phyloP scores from a whole-genome alignment of 1,140 invertebrate genomes.

The Lepidurus arcticus region DNA sequence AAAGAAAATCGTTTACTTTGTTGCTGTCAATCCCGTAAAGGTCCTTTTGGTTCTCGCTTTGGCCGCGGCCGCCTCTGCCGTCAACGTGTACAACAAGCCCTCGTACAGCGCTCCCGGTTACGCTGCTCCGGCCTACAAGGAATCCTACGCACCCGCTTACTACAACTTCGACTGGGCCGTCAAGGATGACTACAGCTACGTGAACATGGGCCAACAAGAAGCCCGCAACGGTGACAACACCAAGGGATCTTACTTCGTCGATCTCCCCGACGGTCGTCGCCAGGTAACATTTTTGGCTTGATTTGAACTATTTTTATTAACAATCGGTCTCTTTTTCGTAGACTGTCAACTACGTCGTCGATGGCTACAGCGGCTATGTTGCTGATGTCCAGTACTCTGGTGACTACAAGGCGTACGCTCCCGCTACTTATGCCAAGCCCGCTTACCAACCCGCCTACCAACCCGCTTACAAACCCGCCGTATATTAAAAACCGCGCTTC shows the following conservation, averaged over 20 bases:
- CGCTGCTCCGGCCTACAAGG: constrained; percentile 26
- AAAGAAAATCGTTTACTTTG: no score
- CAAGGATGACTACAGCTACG: constrained; percentile 36
- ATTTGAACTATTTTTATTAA: background rate
- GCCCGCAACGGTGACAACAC: constrained; percentile 37
- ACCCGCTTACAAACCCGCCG: background rate
- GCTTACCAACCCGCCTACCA: background rate
- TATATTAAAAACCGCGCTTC: background rate
- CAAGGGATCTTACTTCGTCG: constrained; percentile 38
- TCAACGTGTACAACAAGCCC: background rate
- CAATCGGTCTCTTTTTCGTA: background rate
- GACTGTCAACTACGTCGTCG: constrained; percentile 34
- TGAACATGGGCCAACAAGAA: constrained; percentile 38
- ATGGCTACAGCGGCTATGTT: constrained; percentile 35
- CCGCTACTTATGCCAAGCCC: constrained; percentile 15
- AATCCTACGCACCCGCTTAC: constrained; percentile 24
- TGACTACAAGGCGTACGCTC: constrained; percentile 28
- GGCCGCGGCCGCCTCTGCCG: background rate
- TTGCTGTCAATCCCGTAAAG: background rate
- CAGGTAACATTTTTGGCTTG: constrained; percentile 30
- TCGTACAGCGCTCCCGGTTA: background rate
- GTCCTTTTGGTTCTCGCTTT: background rate
- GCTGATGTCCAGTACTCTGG: constrained; percentile 37
- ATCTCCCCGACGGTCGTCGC: constrained; percentile 39
- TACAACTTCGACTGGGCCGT: constrained; percentile 39